A percentile compares a stretch with the other conserved stretches of the same genome.
Conservation (phyloP, 2,113 vertebrate species). For the Pyxicephalus adspersus region DNA sequence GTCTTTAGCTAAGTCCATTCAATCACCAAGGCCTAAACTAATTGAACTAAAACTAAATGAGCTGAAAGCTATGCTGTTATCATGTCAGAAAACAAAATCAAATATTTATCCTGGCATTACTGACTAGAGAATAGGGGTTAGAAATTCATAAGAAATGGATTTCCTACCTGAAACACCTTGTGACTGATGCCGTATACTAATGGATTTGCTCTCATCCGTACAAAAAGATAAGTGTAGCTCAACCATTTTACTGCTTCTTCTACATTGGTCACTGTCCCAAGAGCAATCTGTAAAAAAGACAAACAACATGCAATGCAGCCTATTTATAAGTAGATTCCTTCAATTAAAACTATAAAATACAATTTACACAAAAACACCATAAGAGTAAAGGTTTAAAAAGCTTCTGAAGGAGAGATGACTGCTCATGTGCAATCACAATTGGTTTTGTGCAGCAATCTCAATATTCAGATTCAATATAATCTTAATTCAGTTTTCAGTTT, state of each 20-base stretch:
- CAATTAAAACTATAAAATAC: too few relatives aligned
- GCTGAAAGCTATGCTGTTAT: constrained; percentile 67
- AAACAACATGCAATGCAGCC: constrained; percentile 34
- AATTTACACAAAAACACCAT: too few relatives aligned
- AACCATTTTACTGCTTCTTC: constrained; percentile 98
- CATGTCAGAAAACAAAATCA: constrained; percentile 66
- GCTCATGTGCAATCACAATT: too few relatives aligned
- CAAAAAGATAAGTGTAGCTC: constrained; percentile 97
- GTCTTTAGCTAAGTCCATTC: constrained; percentile 18
- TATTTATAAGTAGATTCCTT: too few relatives aligned
- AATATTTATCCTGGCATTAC: constrained; percentile 76
- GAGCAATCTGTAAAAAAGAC: constrained; percentile 80
- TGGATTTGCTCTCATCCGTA: constrained; percentile 97
- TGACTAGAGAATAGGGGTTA: constrained; percentile 68
- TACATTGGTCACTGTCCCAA: constrained; percentile 96
- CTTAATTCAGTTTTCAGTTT: too few relatives aligned
- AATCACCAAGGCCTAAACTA: constrained; percentile 28
- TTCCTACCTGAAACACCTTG: constrained; percentile 90
- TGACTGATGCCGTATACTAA: constrained; percentile 96
- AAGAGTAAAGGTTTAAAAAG: too few relatives aligned
- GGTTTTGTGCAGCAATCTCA: too few relatives aligned
- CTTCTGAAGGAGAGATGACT: too few relatives aligned
- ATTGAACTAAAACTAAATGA: constrained; percentile 38
- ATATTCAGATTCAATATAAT: too few relatives aligned
- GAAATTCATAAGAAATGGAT: constrained; percentile 59